Percentiles rank a stretch among this genome's conserved stretches.
These are phyloP conservation scores for Cuculus canorus DNA, from an alignment of 2,797 vertebrate species.

Conservation along the genomic window DNA sequence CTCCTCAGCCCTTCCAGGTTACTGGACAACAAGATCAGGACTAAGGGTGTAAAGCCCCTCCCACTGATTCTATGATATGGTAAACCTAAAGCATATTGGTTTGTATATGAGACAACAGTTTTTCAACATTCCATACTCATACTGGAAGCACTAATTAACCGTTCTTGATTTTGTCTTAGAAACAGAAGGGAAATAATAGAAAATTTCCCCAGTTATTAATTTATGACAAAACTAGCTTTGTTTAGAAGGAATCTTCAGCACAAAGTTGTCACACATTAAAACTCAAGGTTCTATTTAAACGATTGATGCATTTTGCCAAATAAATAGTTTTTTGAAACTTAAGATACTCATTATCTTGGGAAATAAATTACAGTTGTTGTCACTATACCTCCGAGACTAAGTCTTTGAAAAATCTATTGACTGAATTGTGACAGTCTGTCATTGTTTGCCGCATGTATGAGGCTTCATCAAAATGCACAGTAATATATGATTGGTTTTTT, in stretches of 20 bases:
- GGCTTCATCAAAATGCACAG: neutral
- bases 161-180: neutral
- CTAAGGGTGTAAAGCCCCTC: too few species aligned
- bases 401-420: neutral
- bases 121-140: slow-evolving; percentile 4
- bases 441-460: neutral
- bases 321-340: neutral
- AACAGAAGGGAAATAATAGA: neutral
- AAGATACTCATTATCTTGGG: neutral
- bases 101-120: slow-evolving; percentile 38
- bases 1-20: too few species aligned
- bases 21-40: too few species aligned
- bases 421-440: neutral
- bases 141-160: slow-evolving; percentile 46
- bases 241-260: neutral
- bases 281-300: neutral
- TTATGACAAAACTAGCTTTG: neutral
- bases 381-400: neutral
- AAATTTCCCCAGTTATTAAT: neutral
- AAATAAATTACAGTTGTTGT: neutral
- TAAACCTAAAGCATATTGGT: neutral
- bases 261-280: neutral
- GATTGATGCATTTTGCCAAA: neutral
- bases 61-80: too few species aligned
- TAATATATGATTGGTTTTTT: neutral